phyloP scores from a whole-genome alignment of 2,113 vertebrate genomes.

The Ovis aries region DNA sequence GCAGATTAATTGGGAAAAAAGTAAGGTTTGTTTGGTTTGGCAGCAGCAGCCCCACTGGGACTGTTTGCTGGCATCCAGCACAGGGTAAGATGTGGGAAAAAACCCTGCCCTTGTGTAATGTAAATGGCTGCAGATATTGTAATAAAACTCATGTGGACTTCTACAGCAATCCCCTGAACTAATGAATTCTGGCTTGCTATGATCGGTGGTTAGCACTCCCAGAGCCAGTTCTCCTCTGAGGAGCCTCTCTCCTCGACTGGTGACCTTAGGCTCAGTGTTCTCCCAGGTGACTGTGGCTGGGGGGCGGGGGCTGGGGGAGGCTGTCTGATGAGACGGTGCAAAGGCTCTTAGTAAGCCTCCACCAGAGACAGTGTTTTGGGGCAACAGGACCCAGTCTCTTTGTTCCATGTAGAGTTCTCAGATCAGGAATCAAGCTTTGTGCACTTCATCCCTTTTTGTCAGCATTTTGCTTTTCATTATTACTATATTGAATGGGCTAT shows the following conservation, averaged over 20 bases:
- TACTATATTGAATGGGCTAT: neutral
- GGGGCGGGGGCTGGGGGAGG: neutral
- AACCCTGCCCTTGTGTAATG: neutral
- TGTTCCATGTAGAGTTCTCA: neutral
- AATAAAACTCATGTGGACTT: neutral
- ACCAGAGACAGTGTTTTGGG: neutral
- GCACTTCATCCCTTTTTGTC: neutral
- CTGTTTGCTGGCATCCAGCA: neutral
- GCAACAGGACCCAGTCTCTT: neutral
- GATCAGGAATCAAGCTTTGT: neutral
- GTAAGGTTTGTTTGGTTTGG: slow-evolving; percentile 27
- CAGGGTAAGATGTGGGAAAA: neutral
- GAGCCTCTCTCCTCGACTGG: neutral
- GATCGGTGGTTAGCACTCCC: neutral
- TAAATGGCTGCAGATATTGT: neutral
- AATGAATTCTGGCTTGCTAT: neutral
- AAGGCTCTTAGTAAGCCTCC: neutral
- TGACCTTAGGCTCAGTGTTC: neutral
- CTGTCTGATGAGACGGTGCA: neutral
- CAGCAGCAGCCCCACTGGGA: neutral
- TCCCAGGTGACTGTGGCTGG: neutral
- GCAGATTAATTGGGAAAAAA: neutral
- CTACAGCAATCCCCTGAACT: neutral
- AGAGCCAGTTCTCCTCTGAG: neutral
- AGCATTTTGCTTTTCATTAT: neutral